Percentiles rank a stretch among this genome's conserved stretches.
phyloP scores from a whole-genome alignment of 2,888 invertebrate genomes.

The Cybosia mesomella region DNA sequence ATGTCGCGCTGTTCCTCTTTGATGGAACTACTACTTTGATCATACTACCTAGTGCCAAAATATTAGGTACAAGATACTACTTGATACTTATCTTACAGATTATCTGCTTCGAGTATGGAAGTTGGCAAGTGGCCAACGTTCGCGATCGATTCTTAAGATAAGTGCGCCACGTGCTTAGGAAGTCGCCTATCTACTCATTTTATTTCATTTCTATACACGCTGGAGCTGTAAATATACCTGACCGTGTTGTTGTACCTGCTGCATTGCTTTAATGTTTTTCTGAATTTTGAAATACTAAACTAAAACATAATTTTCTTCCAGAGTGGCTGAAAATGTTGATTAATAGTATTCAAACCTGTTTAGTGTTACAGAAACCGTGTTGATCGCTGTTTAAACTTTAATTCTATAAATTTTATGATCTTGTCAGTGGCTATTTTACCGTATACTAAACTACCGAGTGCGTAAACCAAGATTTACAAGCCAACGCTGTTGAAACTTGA shows the following conservation, averaged over 20 bases:
- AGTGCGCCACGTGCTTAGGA: constrained; percentile 30
- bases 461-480: constrained; percentile 47
- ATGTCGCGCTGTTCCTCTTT: constrained; percentile 51
- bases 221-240: constrained; percentile 17
- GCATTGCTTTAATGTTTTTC: not conserved
- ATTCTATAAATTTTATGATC: constrained; percentile 48
- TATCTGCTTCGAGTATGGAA: constrained; percentile 62
- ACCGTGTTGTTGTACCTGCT: not conserved
- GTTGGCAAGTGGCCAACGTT: constrained; percentile 70
- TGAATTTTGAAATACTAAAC: not conserved
- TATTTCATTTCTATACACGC: constrained; percentile 29
- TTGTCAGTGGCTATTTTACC: constrained; percentile 40
- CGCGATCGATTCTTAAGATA: constrained; percentile 44
- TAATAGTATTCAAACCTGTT: constrained; percentile 37
- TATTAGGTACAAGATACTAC: constrained; percentile 58
- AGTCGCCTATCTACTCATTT: constrained; percentile 27
- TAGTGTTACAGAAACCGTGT: constrained; percentile 42
- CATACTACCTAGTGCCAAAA: constrained; percentile 55
- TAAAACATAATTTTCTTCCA: not conserved
- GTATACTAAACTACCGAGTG: constrained; percentile 42
- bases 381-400: constrained; percentile 43
- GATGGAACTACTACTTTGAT: constrained; percentile 58
- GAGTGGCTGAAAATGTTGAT: not conserved
- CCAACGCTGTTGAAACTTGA: constrained; percentile 12
- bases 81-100: constrained; percentile 36